Evolutionary conservation across 1,140 invertebrate genomes (phyloP), one percentile per base, ranked within the genome.

Genomic region (Leguminivora glycinivorella): DNA sequence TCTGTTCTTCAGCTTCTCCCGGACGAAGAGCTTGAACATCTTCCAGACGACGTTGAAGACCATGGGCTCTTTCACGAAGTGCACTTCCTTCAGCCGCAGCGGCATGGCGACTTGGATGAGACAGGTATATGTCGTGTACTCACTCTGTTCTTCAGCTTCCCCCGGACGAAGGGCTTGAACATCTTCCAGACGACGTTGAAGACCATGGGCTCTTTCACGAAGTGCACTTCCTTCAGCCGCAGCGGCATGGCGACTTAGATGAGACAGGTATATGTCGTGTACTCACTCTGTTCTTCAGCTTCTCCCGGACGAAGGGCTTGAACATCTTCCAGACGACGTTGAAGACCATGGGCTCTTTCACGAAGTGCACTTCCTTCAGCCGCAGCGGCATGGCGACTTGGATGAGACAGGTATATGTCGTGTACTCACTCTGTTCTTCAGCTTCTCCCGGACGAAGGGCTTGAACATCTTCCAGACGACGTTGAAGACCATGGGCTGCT

Each of bases 71-170:
- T 97, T 98, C 0, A 98, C 95, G 78, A 98, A 95, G 89, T 98
- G 97, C 10, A 98, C 95, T 84, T 97, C 96, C 85, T 97, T 97
- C 77, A 98, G 94, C 71, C 97, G 93, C 14, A 97, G 91, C 25
- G 97, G 97, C 94, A 98, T 97, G 1, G 96, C 96, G 72, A 98
- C 96, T 85, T 97, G n/a, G n/a, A n/a, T n/a, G n/a, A n/a, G n/a
- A n/a, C n/a, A n/a, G n/a, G n/a, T n/a, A n/a, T n/a, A 6, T 40
- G n/a, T n/a, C n/a, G n/a, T n/a, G 12, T 68, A 89, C 94, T 92
- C 90, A 97, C 96, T 87, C 96, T 95, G 34, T 93, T 95, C 85
- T 94, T 95, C 40, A 98, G 93, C 86, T 98, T 98, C 74, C 97
- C 95, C 69, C 94, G 94, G 31, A 98, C 94, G 79, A 98, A 96